A percentile compares a stretch with the other conserved stretches of the same genome.
These are phyloP conservation scores for Saturnia pavonia DNA, from an alignment of 2,888 invertebrate species.

Conservation along the genomic window DNA sequence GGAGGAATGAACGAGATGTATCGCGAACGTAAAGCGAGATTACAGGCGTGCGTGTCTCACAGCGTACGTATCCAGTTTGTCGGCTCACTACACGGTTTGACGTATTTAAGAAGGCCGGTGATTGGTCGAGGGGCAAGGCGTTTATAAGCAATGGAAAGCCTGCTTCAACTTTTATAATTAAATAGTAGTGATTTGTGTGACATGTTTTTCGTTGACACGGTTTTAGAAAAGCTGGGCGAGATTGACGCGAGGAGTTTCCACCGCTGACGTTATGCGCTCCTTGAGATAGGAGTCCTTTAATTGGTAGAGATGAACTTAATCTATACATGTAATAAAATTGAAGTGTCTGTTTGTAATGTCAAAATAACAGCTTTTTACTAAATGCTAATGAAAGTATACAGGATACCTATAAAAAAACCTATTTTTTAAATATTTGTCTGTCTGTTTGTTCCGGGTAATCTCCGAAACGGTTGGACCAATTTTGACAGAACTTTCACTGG, in stretches of 20 bases:
- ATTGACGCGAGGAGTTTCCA: neutral
- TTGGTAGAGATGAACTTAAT: too few relatives aligned
- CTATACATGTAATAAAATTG: too few relatives aligned
- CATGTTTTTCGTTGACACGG: slow-evolving; percentile 1
- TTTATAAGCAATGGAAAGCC: slow-evolving; percentile 61
- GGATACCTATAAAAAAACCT: too few relatives aligned
- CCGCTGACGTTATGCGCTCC: neutral
- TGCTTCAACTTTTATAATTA: slow-evolving; percentile 43
- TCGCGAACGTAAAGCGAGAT: slow-evolving; percentile 28
- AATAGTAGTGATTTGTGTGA: slow-evolving; percentile 1
- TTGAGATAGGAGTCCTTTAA: neutral
- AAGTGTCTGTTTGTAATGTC: too few relatives aligned
- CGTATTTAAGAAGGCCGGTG: slow-evolving; percentile 60
- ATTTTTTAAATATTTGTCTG: too few relatives aligned
- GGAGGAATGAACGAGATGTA: slow-evolving; percentile 24
- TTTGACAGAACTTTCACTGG: too few relatives aligned
- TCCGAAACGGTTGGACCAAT: too few relatives aligned
- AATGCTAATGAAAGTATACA: too few relatives aligned
- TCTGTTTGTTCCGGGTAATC: too few relatives aligned
- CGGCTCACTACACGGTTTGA: slow-evolving; percentile 49
- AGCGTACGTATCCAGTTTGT: slow-evolving; percentile 60
- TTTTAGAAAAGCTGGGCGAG: slow-evolving; percentile 13
- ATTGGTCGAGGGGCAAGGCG: slow-evolving; percentile 47
- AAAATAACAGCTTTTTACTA: too few relatives aligned
- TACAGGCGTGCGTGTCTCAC: slow-evolving; percentile 55